Percentiles rank a stretch among this genome's conserved stretches.
phyloP scores from a whole-genome alignment of 1,140 invertebrate species.

The Drosophila ogumai region DNA sequence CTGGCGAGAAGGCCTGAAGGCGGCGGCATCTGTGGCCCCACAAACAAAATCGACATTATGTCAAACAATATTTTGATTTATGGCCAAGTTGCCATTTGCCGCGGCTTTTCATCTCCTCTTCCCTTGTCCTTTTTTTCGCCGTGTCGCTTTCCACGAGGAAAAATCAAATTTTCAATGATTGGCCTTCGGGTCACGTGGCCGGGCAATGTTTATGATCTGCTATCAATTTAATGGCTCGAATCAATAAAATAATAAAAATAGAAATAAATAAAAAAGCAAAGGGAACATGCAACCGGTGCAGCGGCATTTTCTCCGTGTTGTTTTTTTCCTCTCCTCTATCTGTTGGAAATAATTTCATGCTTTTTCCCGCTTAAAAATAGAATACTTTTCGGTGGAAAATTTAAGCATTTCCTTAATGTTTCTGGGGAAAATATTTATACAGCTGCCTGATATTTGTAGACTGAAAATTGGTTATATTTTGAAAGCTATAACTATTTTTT shows the following conservation, averaged over 20 bases:
- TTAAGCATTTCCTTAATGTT: slow-evolving; percentile 7
- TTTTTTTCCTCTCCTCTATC: not conserved
- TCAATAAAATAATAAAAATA: slow-evolving; percentile 58
- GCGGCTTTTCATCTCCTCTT: not conserved
- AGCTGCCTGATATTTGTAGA: not conserved
- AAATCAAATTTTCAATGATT: slow-evolving; percentile 74
- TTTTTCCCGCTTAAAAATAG: slow-evolving; percentile 11
- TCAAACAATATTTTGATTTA: slow-evolving; percentile 68
- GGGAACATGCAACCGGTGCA: slow-evolving; percentile 14
- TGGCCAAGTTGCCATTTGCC: slow-evolving; percentile 48
- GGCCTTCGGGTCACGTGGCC: slow-evolving; percentile 56
- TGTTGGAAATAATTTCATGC: slow-evolving; percentile 13
- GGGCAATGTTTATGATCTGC: slow-evolving; percentile 57
- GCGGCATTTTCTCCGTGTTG: not conserved
- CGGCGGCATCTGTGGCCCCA: slow-evolving; percentile 55
- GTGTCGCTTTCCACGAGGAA: slow-evolving; percentile 19
- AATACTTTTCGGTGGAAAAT: not conserved
- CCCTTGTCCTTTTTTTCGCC: not conserved
- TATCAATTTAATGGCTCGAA: slow-evolving; percentile 65
- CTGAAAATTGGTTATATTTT: not conserved
- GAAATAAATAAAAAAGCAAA: slow-evolving; percentile 6
- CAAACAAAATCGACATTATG: slow-evolving; percentile 65
- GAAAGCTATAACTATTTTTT: not conserved
- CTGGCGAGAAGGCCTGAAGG: not conserved
- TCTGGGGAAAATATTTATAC: not conserved